Evolutionary conservation across 2,888 invertebrate genomes (phyloP), one percentile per base, ranked within the genome.

Genomic region (Galerucella calmariensis): DNA sequence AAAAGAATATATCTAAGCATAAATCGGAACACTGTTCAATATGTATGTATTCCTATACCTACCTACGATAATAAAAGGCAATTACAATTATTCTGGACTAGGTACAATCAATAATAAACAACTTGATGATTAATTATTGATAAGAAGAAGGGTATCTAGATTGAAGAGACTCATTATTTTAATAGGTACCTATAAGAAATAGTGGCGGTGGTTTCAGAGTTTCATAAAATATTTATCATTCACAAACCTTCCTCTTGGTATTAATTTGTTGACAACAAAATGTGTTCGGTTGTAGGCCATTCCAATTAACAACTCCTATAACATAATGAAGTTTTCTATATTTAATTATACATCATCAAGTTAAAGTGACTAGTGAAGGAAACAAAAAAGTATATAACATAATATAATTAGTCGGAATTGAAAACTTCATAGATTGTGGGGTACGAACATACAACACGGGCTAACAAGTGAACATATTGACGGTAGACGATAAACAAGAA

Each of bases 161-260:
- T 53, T 70, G 70, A 70, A 70, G 53, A 62, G 70, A 51, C 63
- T 63, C 24, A 70, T 70, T 70, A 70, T 70, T 62, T 63, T 70
- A 70, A 70, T 70, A 63, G 51, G 51, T 63, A 48, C 48, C 48
- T 48, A 48, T 48, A 48, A 5, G 14, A 48, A 59, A 67, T 65
- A 59, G 58, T 73, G 48, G 58, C 59, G 48, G 20, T 65, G 65
- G 73, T 35, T 58, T 69, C 24, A 46, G 35, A 56, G n/a, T 73
- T 69, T 69, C 58, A 73, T 73, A 63, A 73, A 73, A 73, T 73
- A 67, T 73, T 73, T 65, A 73, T 46, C 46, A 66, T 59, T 48
- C n/a, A 48, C 12, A 48, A 48, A 72, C 66, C 66, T 67, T 59
- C 14, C 53, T 46, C 41, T 2, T 16, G 27, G 20, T 51, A 70